Base-by-base conservation (phyloP, 2,888 invertebrate genomes). In the Plagiodera versicolora region DNA sequence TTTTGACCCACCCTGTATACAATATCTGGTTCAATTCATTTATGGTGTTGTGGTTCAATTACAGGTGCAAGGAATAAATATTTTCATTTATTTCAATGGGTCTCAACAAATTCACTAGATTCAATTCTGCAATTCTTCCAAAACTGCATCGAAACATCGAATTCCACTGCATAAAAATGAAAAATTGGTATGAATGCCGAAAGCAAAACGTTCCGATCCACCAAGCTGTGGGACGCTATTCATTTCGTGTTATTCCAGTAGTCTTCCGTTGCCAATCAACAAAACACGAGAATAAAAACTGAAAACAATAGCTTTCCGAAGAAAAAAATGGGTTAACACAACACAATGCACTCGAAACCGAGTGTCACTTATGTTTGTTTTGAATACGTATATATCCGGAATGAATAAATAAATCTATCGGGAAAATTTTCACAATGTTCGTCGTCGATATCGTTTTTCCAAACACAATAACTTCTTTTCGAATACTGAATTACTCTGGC, bases 301-400 rank as follows among this genome's bases (percentile, higher is more conserved):
- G 39, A 19, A 16, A 32, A 55, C 32, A 18, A 39, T 52, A 14
- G 19, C 35, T 19, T 52, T 2, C 18, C 19, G 20, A 20, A 35
- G n/a, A 24, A 24, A 24, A 30, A 52, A 35, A 39, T 39, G 19
- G 18, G 52, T 49, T 19, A 39, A 17, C 39, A 52, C 20, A 52
- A 52, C 39, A 5, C 39, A 39, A 55, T 47, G 28, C 17, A 17
- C 19, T 55, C 18, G 46, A 55, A 47, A 32, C 28, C 46, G 46
- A 55, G 45, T 55, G 17, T 30, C 55, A 55, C 55, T 55, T 45
- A 19, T 55, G 32, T 47, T 55, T 47, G 30, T 55, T 55, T 55
- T 47, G 19, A 32, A 32, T 28, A 18, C 17, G 24, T 46, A 45
- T n/a, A 55, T 52, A 39, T 39, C 39, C 39, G 39, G 39, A 52